Evolutionary conservation across 2,797 vertebrate genomes (phyloP), one percentile per base, ranked within the genome.

Genomic region (Harpagifer antarcticus): DNA sequence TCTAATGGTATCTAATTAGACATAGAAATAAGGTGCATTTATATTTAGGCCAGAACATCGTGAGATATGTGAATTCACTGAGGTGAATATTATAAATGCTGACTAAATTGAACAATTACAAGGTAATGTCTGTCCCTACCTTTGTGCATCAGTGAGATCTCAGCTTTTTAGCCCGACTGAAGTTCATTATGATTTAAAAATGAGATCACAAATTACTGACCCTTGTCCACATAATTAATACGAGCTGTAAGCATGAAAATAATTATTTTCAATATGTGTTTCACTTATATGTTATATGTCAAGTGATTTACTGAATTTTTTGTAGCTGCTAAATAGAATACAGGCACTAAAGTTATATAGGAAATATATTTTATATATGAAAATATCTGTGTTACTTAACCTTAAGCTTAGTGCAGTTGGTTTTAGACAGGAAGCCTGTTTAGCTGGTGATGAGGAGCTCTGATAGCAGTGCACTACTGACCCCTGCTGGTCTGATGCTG

Each of bases 391-490:
- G 50, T 45, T 65, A 42, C 8, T 13, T 14, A 23, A 62, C 33
- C 59, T 48, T 33, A 78, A 56, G 20, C 69, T 61, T 56, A 10
- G 48, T 59, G 31, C 56, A 75, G 66, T 37, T 78, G 58, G 8
- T 56, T 78, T 62, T 48, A 45, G 16, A 20, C 17, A 58, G 9
- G 55, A 47, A 52, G 40, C 8, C 5, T 2, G 2, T 40, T 73
- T 23, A 73, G 68, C 48, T 63, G 43, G 48, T 11, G 17, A 55
- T 1, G 2, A 49, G 55, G 47, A 56, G 31, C 57, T 53, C 64
- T 48, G 66, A 76, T 14, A 76, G 69, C 37, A 75, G 93, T 90
- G 79, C 86, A 86, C 85, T 91, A 93, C 88, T 92, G 93, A 80
- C 93, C 90, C 90, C 93, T 93, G 89, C 84, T 93, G 94, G 88